These are phyloP conservation scores for Psilopsiagon aymara DNA, from an alignment of 2,113 vertebrate species.

Conservation along the genomic window DNA sequence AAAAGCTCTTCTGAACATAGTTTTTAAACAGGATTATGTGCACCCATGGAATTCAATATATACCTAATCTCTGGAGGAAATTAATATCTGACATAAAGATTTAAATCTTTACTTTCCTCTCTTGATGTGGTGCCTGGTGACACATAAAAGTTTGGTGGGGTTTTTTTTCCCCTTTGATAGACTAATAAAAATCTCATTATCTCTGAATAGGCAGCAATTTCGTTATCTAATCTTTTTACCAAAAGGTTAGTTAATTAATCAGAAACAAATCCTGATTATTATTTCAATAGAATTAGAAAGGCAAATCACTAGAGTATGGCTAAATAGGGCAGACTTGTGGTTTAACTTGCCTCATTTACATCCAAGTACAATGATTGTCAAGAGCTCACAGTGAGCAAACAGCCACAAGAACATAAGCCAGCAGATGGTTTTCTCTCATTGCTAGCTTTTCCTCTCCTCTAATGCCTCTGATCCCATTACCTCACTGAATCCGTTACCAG, in stretches of 20 bases:
- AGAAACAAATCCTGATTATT: slow-evolving; percentile 85
- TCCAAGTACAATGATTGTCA: slow-evolving; percentile 71
- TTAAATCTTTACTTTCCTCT: slow-evolving; percentile 59
- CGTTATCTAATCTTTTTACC: slow-evolving; percentile 84
- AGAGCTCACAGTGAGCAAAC: slow-evolving; percentile 71
- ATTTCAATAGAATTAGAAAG: slow-evolving; percentile 85
- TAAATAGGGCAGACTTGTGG: slow-evolving; percentile 79
- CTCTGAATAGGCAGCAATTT: slow-evolving; percentile 85
- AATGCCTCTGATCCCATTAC: slow-evolving; percentile 86
- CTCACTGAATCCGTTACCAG: slow-evolving; percentile 86
- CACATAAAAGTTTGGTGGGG: slow-evolving; percentile 65
- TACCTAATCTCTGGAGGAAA: slow-evolving; percentile 34
- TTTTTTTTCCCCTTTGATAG: slow-evolving; percentile 72
- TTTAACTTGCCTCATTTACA: slow-evolving; percentile 81
- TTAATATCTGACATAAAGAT: slow-evolving; percentile 56
- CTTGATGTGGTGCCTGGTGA: slow-evolving; percentile 67
- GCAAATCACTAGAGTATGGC: slow-evolving; percentile 78
- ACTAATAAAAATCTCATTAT: slow-evolving; percentile 87
- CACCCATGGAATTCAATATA: not conserved
- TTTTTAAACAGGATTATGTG: not conserved
- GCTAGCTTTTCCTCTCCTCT: slow-evolving; percentile 76
- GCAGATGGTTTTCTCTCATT: slow-evolving; percentile 81
- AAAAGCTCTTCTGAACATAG: slow-evolving; percentile 48
- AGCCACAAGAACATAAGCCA: slow-evolving; percentile 75
- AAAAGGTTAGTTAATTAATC: slow-evolving; percentile 86